phyloP scores from a whole-genome alignment of 2,888 invertebrate genomes.

The Zelleria hepariella region DNA sequence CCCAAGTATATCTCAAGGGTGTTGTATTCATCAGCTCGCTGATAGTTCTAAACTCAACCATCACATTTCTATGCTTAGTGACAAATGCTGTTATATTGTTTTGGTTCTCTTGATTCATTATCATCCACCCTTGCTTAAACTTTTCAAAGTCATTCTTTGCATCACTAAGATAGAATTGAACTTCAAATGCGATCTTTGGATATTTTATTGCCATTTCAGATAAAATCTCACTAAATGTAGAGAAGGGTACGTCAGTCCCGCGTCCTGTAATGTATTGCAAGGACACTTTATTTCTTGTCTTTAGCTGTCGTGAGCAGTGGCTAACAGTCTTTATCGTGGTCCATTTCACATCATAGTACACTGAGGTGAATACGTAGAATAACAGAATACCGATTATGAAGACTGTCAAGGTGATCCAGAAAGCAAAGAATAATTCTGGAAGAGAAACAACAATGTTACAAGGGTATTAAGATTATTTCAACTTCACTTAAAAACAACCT shows the following conservation, averaged over 20 bases:
- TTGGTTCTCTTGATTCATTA: not conserved
- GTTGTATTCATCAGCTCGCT: constrained; percentile 61
- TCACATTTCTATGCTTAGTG: constrained; percentile 18
- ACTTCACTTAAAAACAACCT: no score
- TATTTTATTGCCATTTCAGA: constrained; percentile 39
- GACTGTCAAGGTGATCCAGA: constrained; percentile 54
- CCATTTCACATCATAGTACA: not conserved
- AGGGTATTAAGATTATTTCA: no score
- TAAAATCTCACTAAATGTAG: constrained; percentile 38
- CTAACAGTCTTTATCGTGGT: not conserved
- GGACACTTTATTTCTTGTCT: constrained; percentile 39
- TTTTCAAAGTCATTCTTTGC: not conserved
- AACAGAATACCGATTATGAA: constrained; percentile 47
- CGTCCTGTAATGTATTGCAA: constrained; percentile 41
- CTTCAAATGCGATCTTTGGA: constrained; percentile 16
- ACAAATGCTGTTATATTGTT: not conserved
- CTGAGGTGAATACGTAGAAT: constrained; percentile 28
- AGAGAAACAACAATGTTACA: constrained; percentile 11
- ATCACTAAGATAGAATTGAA: not conserved
- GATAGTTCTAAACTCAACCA: constrained; percentile 19
- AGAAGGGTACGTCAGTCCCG: constrained; percentile 29
- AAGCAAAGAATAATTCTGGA: constrained; percentile 55
- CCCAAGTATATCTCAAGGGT: constrained; percentile 63
- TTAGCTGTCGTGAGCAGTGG: constrained; percentile 39
- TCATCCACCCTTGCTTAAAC: not conserved